Base-by-base conservation (phyloP, 2,888 invertebrate genomes). In the Morpho achilles region DNA sequence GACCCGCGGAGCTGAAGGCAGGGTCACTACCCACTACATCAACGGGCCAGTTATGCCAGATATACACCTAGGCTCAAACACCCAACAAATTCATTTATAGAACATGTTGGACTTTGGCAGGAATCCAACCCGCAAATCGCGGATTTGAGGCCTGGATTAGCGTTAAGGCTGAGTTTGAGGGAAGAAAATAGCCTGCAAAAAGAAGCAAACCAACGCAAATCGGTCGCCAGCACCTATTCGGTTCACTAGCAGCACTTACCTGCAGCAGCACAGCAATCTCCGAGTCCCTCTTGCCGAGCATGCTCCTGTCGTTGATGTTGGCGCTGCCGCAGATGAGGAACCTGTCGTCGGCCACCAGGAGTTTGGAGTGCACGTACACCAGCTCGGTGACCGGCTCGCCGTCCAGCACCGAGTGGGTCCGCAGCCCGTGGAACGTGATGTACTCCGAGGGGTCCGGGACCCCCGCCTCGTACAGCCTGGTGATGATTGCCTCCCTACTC, bases 311-410 rank as follows among this genome's bases (percentile, higher is more conserved):
- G 76, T 99, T 99, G 69, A 99, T 98, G 77, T 99, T 99, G 0
- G 99, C 99, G 6, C 98, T 99, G 16, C 99, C 99, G 72, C 99
- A 98, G 64, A 99, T 98, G 0, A 97, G 94, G 3, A 94, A 92
- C 67, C 94, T 94, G 80, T 99, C 99, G 77, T 99, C 99, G 0
- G 96, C 96, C 62, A 99, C 97, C 84, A 99, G 92, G 59, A 99
- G 86, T 86, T 99, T 99, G 59, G 98, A 98, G 87, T 99, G 99
- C 9, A 99, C 98, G 83, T 99, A 99, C 58, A 99, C 95, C 7
- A 99, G 90, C 82, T 99, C 99, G 0, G 98, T 97, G 50, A 98
- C 94, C 47, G 96, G 94, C 70, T 95, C 95, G 23, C 94, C 95
- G 68, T 95, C 95, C 6, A 98, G 86, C 58, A 93, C 87, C 0